Percentiles rank a stretch among this genome's conserved stretches.
Conservation (phyloP, 2,797 vertebrate genomes). For the Yasuhikotakia modesta region DNA sequence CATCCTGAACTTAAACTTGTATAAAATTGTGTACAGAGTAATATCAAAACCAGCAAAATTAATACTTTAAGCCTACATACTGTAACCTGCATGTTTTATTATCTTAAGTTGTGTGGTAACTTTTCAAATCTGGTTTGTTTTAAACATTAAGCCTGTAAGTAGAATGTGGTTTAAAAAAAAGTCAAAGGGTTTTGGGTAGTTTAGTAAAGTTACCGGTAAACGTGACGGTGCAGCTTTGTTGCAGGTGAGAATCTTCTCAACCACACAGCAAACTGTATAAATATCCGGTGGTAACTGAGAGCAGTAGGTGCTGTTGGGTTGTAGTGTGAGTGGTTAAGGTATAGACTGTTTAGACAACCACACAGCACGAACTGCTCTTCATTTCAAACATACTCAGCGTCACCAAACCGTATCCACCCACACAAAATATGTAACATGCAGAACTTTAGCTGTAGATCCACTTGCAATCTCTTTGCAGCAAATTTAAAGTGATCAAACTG, state of each 20-base stretch:
- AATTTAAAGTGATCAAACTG: not conserved
- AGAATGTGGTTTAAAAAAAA: not conserved
- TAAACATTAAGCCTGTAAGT: not conserved
- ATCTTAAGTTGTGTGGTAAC: not conserved
- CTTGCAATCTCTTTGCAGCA: slow-evolving; percentile 6
- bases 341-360: slow-evolving; percentile 61
- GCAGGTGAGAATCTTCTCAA: slow-evolving; percentile 65
- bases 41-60: slow-evolving; percentile 24
- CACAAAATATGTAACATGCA: not conserved
- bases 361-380: slow-evolving; percentile 59
- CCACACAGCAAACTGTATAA: slow-evolving; percentile 65
- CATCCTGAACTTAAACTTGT: slow-evolving; percentile 6
- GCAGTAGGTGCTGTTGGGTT: slow-evolving; percentile 59
- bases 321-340: slow-evolving; percentile 70
- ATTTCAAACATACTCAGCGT: slow-evolving; percentile 61
- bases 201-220: not conserved
- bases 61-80: not conserved
- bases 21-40: not conserved
- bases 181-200: not conserved
- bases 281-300: slow-evolving; percentile 70
- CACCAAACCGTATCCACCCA: slow-evolving; percentile 35
- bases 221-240: slow-evolving; percentile 43
- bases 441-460: not conserved
- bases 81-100: not conserved
- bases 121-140: not conserved